Base-by-base conservation (phyloP, 2,797 vertebrate genomes). In the Gymnodraco acuticeps region DNA sequence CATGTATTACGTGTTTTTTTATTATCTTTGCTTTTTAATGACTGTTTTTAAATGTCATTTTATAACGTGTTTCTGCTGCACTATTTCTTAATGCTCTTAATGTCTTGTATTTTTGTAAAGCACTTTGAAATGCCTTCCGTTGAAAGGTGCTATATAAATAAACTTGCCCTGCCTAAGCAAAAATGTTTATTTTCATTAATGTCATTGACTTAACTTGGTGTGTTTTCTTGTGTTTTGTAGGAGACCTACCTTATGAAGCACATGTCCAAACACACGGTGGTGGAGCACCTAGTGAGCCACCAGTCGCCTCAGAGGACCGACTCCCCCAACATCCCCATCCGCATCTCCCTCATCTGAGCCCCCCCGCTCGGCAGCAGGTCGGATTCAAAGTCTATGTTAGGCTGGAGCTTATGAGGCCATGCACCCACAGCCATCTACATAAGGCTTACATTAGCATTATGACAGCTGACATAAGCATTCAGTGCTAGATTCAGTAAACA, bases 241-340 rank as follows among this genome's bases (percentile, higher is more conserved):
- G 98, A 99, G 95, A 99, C 98, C 80, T 99, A 99, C 92, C 94
- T 99, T 93, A 99, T 99, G 97, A 99, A 99, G 96, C 98, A 99
- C 96, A 99, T 99, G 98, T 98, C 98, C 92, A 99, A 99, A 95
- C 98, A 99, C 91, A 99, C 98, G 0, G 98, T 98, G 91, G 97
- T 99, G 87, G 98, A 99, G 86, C 98, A 99, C 92, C 95, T 98
- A 73, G 97, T 99, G 89, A 98, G 94, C 90, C 97, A 99, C 82
- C 98, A 99, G 92, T 99, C 98, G 0, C 98, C 98, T 41, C 97
- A 98, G 96, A 95, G 98, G 94, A 99, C 96, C 54, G 97, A 99
- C 89, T 99, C 98, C 15, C 97, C 98, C 12, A 96, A 88, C 91
- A 97, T 99, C 90, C 98, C 98, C 55, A 98, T 98, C 85, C 96